Percentiles rank a stretch among this genome's conserved stretches.
Conservation (phyloP, 2,888 invertebrate species). For the Aphrophora alni region DNA sequence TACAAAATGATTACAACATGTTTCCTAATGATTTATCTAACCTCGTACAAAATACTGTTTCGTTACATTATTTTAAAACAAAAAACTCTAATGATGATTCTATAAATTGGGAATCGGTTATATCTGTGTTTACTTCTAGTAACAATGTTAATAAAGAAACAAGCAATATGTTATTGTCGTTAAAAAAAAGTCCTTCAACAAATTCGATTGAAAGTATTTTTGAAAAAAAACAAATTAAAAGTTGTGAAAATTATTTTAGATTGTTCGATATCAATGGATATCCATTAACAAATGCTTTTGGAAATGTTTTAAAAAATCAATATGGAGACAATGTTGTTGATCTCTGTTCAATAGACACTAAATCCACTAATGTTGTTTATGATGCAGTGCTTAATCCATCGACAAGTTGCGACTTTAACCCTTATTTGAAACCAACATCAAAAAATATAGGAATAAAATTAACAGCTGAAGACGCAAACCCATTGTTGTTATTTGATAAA, state of each 20-base stretch:
- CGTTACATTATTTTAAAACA: neutral
- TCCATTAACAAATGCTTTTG: constrained; percentile 20
- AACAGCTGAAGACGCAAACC: constrained; percentile 9
- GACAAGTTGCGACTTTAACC: constrained; percentile 19
- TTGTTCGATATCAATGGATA: constrained; percentile 30
- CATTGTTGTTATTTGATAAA: constrained; percentile 26
- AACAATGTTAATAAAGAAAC: constrained; percentile 23
- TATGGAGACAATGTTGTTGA: constrained; percentile 21
- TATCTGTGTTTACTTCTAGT: constrained; percentile 21
- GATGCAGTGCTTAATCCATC: constrained; percentile 20
- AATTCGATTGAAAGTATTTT: too few species aligned
- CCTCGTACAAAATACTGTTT: neutral
- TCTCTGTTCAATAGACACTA: neutral
- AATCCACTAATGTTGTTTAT: neutral
- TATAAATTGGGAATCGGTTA: constrained; percentile 20
- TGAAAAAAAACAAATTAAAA: too few species aligned
- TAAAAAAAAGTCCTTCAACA: neutral
- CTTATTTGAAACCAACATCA: constrained; percentile 17
- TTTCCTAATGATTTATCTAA: neutral
- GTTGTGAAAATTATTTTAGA: constrained; percentile 2
- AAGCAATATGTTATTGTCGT: neutral
- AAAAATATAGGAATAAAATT: constrained; percentile 15
- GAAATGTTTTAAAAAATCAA: constrained; percentile 24
- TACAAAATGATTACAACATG: neutral
- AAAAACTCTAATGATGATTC: neutral